phyloP scores from a whole-genome alignment of 2,797 vertebrate genomes.

The Avahi laniger region DNA sequence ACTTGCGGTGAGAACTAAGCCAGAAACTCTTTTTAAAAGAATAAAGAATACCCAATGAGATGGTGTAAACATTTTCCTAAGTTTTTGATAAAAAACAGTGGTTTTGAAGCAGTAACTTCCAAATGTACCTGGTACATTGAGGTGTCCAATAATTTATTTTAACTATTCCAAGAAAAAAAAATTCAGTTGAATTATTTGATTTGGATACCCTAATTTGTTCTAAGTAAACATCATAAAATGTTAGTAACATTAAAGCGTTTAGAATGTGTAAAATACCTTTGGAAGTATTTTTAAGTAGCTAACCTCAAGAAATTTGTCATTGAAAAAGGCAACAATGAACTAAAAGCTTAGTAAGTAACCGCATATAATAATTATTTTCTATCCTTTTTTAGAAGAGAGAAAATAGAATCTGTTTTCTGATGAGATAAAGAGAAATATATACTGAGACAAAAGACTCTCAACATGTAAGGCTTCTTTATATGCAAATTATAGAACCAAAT shows the following conservation, averaged over 20 bases:
- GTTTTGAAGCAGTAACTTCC: conserved; percentile 34
- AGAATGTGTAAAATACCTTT: conserved; percentile 16
- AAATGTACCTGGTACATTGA: not conserved
- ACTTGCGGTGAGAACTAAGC: not conserved
- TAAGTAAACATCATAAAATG: not conserved
- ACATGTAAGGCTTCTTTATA: not conserved
- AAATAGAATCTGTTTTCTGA: not conserved
- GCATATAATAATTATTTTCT: not conserved
- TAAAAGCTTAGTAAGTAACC: not conserved
- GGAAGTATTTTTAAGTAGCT: conserved; percentile 28
- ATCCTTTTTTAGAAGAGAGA: not conserved
- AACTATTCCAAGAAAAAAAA: not conserved
- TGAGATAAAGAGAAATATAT: not conserved
- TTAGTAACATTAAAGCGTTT: not conserved
- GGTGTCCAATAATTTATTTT: not conserved
- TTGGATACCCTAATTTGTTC: not conserved
- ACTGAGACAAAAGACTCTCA: not conserved
- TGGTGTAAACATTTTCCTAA: not conserved
- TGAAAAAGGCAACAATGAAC: not conserved
- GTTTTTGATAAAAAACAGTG: not conserved
- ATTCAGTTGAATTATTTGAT: conserved; percentile 29
- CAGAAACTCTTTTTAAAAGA: not conserved
- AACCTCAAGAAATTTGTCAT: not conserved
- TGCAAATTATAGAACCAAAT: not conserved
- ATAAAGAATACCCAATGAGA: not conserved